Evolutionary conservation across 1,140 invertebrate genomes (phyloP), one percentile per base, ranked within the genome.

Genomic region (Mercenaria mercenaria): DNA sequence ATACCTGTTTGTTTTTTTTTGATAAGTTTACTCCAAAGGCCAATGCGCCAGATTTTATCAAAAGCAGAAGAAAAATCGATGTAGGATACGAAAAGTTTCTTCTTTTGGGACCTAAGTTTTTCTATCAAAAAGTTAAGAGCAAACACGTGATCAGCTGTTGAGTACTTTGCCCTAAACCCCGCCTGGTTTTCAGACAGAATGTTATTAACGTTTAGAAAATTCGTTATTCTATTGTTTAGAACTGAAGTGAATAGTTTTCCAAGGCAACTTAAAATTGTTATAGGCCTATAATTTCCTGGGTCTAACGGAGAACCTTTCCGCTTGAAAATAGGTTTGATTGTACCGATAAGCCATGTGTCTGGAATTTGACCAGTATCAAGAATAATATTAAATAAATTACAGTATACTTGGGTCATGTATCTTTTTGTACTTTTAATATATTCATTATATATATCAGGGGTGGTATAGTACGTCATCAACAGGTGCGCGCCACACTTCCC

Each of bases 81-180:
- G 34, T 10, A 69, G 8, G 43, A 47, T 13, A 11, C 11, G 26
- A 47, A 77, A 11, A 77, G 34, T 29, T 47, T 77, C n/a, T 39
- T 32, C 34, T 77, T 74, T 41, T 47, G n/a, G 3, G 15, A 37
- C 43, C 34, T 77, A 8, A 77, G 41, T n/a, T 23, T 43, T 15
- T 77, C 37, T 4, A 47, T n/a, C 23, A 77, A 26, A 47, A 26
- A 41, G 41, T 79, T 47, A 43, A 56, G 11, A n/a, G 11, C 20
- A 79, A 79, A 41, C 15, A 52, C 32, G 52, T 79, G 43, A 47
- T 79, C 76, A 10, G 13, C 8, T 29, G 76, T 79, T 6, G 76
- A 79, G 29, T 79, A 79, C 23, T 50, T 52, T n/a, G 76, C 37
- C 32, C 76, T 79, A 23, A 79, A 79, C 15, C 76, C 76, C 29